Evolutionary conservation across 2,888 invertebrate species (phyloP).

Genomic region (Chymomyza caudatula): DNA sequence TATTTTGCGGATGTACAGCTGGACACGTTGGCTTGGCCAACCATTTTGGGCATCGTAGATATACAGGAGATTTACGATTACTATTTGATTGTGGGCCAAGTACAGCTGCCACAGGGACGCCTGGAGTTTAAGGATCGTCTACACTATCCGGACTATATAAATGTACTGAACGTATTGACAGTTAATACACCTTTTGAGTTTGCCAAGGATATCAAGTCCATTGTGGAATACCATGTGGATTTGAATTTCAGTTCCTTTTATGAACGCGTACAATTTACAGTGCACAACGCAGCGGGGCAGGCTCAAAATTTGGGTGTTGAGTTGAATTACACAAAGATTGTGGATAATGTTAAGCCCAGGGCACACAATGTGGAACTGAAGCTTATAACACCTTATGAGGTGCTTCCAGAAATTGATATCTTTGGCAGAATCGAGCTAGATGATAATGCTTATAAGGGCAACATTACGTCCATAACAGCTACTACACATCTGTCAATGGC

Average conservation of each 20-base stretch:
- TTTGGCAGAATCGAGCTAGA: conserved; percentile 78
- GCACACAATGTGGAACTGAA: conserved; percentile 79
- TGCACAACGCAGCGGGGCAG: conserved; percentile 74
- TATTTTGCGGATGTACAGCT: conserved; percentile 80
- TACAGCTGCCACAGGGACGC: conserved; percentile 80
- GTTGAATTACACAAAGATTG: conserved; percentile 79
- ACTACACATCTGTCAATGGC: conserved; percentile 79
- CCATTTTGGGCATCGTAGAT: conserved; percentile 80
- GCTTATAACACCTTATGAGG: conserved; percentile 80
- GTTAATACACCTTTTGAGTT: conserved; percentile 80
- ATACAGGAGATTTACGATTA: conserved; percentile 80
- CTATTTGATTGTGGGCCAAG: conserved; percentile 78
- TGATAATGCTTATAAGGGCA: conserved; percentile 79
- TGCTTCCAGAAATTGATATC: conserved; percentile 79
- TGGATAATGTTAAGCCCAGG: conserved; percentile 76
- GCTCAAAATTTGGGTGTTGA: conserved; percentile 76
- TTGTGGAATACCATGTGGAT: conserved; percentile 79
- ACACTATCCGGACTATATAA: conserved; percentile 79
- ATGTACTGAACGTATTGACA: conserved; percentile 80
- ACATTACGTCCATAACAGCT: conserved; percentile 79
- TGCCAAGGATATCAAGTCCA: conserved; percentile 79
- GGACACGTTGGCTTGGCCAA: conserved; percentile 81
- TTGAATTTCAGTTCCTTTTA: conserved; percentile 78
- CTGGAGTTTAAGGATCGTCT: conserved; percentile 81
- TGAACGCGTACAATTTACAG: conserved; percentile 78